Percentiles rank a stretch among this genome's conserved stretches.
Evolutionary conservation across 23 tunicate genomes (phyloP).

Genomic region (Trididemnum clinides): DNA sequence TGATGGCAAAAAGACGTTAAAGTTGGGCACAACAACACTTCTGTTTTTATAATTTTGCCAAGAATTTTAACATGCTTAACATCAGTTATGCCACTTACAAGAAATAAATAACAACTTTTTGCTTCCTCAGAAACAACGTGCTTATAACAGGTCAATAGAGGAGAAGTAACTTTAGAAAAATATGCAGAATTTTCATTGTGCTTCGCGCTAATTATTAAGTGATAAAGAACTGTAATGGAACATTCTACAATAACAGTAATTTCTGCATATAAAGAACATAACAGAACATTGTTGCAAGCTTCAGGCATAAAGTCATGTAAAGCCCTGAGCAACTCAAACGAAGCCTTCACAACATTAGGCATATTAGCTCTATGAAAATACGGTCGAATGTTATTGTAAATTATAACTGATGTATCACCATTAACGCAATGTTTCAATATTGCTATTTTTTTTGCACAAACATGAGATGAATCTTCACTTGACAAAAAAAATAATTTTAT

Average conservation of each 20-base stretch:
- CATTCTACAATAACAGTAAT: conserved; percentile 20
- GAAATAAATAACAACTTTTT: conserved; percentile 1
- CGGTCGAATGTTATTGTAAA: conserved; percentile 17
- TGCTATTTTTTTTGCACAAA: conserved; percentile 32
- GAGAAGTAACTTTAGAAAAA: background rate
- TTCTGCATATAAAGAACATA: background rate
- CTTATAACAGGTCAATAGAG: background rate
- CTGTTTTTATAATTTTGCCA: background rate
- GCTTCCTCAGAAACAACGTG: background rate
- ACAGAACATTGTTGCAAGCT: conserved; percentile 19
- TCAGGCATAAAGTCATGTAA: conserved; percentile 15
- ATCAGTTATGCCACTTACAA: background rate
- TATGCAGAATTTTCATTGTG: background rate
- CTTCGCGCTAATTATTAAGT: background rate
- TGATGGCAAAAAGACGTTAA: background rate
- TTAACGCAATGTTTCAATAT: conserved; percentile 3
- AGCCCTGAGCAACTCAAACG: background rate
- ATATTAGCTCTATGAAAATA: background rate
- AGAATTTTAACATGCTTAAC: background rate
- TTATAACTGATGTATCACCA: background rate
- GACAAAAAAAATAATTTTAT: conserved; percentile 23
- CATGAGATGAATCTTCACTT: conserved; percentile 22
- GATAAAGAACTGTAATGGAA: background rate
- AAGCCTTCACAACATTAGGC: background rate
- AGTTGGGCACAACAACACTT: background rate